These are phyloP conservation scores for Cyanoliseus patagonus DNA, from an alignment of 2,113 vertebrate species.

Conservation along the genomic window DNA sequence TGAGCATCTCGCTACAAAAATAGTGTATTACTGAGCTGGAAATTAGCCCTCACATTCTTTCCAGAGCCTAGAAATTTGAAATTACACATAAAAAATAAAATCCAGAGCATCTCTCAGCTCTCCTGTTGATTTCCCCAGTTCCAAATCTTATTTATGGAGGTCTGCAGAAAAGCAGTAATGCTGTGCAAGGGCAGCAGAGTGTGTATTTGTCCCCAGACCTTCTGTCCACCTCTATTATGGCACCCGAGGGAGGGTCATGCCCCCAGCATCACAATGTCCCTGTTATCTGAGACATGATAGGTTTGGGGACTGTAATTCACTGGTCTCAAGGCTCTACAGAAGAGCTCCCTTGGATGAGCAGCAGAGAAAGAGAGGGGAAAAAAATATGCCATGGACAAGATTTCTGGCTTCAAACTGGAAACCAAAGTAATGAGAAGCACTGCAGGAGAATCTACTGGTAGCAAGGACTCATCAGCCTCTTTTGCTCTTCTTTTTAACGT, in stretches of 20 bases:
- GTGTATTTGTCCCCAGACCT: neutral
- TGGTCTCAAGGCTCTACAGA: neutral
- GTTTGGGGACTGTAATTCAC: neutral
- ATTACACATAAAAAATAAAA: neutral
- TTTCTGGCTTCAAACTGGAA: neutral
- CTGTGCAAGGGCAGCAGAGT: neutral
- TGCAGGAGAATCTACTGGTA: neutral
- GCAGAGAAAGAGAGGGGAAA: neutral
- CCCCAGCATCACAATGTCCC: neutral
- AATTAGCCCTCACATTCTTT: neutral
- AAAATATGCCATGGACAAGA: neutral
- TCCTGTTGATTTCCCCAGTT: neutral
- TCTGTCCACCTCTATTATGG: neutral
- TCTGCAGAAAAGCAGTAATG: neutral
- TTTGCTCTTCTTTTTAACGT: neutral
- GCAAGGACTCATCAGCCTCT: neutral
- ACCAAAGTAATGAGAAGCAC: neutral
- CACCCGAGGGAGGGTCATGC: neutral
- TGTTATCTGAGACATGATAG: neutral
- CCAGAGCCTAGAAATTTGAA: neutral
- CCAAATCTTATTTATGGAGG: neutral
- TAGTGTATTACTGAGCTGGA: neutral
- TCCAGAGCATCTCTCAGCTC: neutral
- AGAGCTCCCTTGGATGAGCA: neutral
- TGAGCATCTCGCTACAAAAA: neutral